These are phyloP conservation scores for Euwallacea similis DNA, from an alignment of 1,140 invertebrate genomes.

Conservation along the genomic window DNA sequence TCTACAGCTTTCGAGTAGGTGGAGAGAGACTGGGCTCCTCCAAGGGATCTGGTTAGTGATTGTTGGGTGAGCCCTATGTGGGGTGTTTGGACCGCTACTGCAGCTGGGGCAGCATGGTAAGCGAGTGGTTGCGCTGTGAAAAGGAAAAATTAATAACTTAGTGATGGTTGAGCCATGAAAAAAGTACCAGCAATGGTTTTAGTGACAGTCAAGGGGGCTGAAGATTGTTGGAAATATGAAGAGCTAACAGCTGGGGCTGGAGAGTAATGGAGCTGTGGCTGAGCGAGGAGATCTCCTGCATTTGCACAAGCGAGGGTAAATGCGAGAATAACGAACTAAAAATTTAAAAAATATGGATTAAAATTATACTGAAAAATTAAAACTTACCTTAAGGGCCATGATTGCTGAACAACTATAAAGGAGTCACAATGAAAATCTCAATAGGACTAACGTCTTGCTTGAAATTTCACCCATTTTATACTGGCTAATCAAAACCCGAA, in stretches of 20 bases:
- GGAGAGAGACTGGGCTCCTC: slow-evolving; percentile 60
- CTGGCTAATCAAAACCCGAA: slow-evolving; percentile 19
- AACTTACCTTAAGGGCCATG: slow-evolving; percentile 45
- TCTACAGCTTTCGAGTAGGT: slow-evolving; percentile 65
- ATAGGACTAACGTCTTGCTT: slow-evolving; percentile 29
- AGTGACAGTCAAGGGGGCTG: slow-evolving; percentile 37
- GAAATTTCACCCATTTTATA: slow-evolving; percentile 35
- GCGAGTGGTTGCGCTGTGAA: slow-evolving; percentile 7
- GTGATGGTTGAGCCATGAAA: slow-evolving; percentile 16
- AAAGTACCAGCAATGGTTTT: slow-evolving; percentile 25
- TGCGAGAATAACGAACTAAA: slow-evolving; percentile 45
- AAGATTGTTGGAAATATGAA: slow-evolving; percentile 38
- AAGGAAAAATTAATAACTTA: neutral
- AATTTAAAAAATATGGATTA: slow-evolving; percentile 13
- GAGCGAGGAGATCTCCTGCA: slow-evolving; percentile 53
- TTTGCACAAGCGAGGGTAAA: slow-evolving; percentile 55
- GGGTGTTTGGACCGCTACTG: slow-evolving; percentile 53
- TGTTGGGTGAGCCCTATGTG: slow-evolving; percentile 60
- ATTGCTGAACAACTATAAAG: neutral
- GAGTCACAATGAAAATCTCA: slow-evolving; percentile 9
- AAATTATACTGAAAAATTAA: neutral
- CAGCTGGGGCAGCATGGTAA: slow-evolving; percentile 45
- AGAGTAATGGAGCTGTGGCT: slow-evolving; percentile 44
- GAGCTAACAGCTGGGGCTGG: slow-evolving; percentile 42
- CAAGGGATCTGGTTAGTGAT: slow-evolving; percentile 60